Evolutionary conservation across 2,113 vertebrate genomes (phyloP).

Genomic region (Pituophis catenifer): DNA sequence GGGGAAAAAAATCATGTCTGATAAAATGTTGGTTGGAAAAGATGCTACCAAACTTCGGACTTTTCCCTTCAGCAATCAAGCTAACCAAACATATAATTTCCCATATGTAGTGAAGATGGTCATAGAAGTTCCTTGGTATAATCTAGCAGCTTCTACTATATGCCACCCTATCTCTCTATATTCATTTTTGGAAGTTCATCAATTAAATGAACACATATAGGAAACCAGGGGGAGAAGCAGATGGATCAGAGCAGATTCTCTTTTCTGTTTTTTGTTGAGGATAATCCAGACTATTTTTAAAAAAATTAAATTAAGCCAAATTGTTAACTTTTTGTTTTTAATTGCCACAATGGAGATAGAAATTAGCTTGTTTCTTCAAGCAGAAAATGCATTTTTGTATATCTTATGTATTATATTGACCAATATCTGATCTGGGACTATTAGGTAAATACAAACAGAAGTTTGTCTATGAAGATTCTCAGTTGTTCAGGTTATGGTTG

Average conservation of each 20-base stretch:
- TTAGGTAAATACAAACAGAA: not conserved
- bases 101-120: not conserved
- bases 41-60: not conserved
- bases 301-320: not conserved
- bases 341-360: not conserved
- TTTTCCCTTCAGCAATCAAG: not conserved
- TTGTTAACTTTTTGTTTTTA: not conserved
- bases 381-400: not conserved
- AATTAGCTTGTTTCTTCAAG: not conserved
- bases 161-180: not conserved
- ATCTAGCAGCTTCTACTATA: not conserved
- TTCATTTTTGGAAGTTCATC: not conserved
- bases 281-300: not conserved
- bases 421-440: not conserved
- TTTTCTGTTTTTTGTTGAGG: not conserved
- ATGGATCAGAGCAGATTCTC: not conserved
- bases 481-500: no score
- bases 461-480: no score
- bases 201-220: not conserved
- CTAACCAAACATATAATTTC: not conserved
- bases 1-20: not conserved
- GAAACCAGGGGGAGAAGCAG: not conserved
- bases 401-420: not conserved
- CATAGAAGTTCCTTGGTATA: not conserved
- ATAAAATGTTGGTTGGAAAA: not conserved